phyloP scores from a whole-genome alignment of 2,888 invertebrate species.

The Baronia brevicornis region DNA sequence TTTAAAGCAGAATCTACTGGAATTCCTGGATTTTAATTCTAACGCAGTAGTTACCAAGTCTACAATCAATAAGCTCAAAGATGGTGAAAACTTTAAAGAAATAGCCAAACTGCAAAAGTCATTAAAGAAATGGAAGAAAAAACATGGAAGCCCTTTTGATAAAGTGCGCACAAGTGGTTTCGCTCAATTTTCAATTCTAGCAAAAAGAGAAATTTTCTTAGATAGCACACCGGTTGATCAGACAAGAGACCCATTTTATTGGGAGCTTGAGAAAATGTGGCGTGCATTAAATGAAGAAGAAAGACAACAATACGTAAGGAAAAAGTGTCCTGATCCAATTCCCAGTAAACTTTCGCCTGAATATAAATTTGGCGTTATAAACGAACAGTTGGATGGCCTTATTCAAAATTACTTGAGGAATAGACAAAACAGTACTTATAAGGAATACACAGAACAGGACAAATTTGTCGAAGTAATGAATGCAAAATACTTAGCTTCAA shows the following conservation, averaged over 20 bases:
- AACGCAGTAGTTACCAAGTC: slow-evolving; percentile 77
- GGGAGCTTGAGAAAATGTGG: slow-evolving; percentile 81
- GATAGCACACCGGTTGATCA: slow-evolving; percentile 60
- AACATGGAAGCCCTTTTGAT: slow-evolving; percentile 55
- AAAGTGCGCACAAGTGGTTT: slow-evolving; percentile 75
- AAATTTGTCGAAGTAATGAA: slow-evolving; percentile 82
- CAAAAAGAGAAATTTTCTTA: slow-evolving; percentile 60
- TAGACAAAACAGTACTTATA: slow-evolving; percentile 41
- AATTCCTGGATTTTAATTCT: slow-evolving; percentile 89
- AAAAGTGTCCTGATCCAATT: slow-evolving; percentile 85
- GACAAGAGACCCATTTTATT: slow-evolving; percentile 76
- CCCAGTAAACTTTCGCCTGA: slow-evolving; percentile 82
- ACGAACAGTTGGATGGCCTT: slow-evolving; percentile 84
- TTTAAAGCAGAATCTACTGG: slow-evolving; percentile 82
- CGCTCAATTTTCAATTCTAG: slow-evolving; percentile 73
- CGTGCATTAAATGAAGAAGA: slow-evolving; percentile 74
- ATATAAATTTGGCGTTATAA: slow-evolving; percentile 86
- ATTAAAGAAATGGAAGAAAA: slow-evolving; percentile 78
- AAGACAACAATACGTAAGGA: slow-evolving; percentile 68
- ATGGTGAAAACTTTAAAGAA: slow-evolving; percentile 61
- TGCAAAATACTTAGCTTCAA: slow-evolving; percentile 83
- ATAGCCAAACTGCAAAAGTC: slow-evolving; percentile 76
- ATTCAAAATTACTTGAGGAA: slow-evolving; percentile 77
- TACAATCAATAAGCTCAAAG: slow-evolving; percentile 75
- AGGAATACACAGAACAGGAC: slow-evolving; percentile 48